Evolutionary conservation across 2,797 vertebrate species (phyloP).

Genomic region (Myotis planiceps): DNA sequence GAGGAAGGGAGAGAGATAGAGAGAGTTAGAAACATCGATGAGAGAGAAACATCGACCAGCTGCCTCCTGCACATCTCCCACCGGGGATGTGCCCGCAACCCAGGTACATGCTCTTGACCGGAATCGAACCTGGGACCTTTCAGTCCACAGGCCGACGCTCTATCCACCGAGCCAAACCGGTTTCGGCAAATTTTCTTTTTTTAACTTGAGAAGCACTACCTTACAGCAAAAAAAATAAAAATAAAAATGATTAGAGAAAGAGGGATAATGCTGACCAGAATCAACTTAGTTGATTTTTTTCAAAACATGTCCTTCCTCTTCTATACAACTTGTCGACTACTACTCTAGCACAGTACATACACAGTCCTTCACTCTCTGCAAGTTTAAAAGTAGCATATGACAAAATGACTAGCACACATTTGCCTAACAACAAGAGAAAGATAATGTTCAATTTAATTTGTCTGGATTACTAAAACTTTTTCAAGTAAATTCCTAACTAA

Average conservation of each 20-base stretch:
- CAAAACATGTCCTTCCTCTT: neutral
- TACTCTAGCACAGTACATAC: neutral
- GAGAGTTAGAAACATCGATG: too few species aligned
- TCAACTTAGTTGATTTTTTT: neutral
- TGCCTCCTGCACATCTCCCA: too few species aligned
- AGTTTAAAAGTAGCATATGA: neutral
- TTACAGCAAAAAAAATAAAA: neutral
- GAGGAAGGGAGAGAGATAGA: too few species aligned
- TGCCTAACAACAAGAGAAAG: neutral
- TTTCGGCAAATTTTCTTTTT: neutral
- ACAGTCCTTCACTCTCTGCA: neutral
- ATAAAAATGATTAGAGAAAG: neutral
- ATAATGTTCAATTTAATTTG: neutral
- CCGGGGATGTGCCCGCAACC: too few species aligned
- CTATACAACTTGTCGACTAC: neutral
- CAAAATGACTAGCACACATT: neutral
- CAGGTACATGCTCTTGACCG: too few species aligned
- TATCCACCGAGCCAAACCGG: too few species aligned
- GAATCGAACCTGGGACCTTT: too few species aligned
- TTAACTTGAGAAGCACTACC: neutral
- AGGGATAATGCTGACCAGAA: neutral
- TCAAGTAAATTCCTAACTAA: slow-evolving; percentile 9
- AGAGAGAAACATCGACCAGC: too few species aligned
- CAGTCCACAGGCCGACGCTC: too few species aligned
- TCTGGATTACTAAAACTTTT: neutral